Base-by-base conservation (phyloP, 2,797 vertebrate genomes). In the Falco biarmicus region DNA sequence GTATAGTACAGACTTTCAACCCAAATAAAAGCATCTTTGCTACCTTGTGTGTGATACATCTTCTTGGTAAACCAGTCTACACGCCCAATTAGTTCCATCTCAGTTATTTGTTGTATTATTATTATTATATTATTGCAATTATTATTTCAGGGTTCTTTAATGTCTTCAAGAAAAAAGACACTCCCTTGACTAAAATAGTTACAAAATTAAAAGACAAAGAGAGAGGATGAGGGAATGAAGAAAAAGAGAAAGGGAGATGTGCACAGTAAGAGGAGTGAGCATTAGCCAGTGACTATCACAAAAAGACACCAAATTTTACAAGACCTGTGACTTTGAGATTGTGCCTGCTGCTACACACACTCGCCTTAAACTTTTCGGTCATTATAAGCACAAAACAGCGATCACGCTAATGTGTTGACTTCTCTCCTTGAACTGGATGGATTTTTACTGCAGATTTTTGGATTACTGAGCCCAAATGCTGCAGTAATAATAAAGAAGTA, bases 361-460 rank as follows among this genome's bases (percentile, higher is more conserved):
- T 64, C 56, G 34, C 63, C 53, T 47, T 8, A 19, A 15, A 37
- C 41, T 5, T 6, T 59, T 45, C 77, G 15, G 5, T 20, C 66
- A 24, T 31, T 43, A 11, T 16, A 65, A 71, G 61, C 66, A 57
- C 31, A n/a, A 54, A 77, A 7, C 64, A 31, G 79, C 7, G 34
- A 64, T 28, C 11, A 32, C 13, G 59, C 41, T 53, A 10, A 54
- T 11, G 28, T 84, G 85, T 54, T 89, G 80, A 24, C 83, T 92
- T 61, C 94, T 90, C 59, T 56, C 80, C 87, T 65, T 37, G 26
- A 60, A 80, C 68, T 79, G 85, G 83, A 51, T 31, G 50, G 57
- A 82, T 80, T 96, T 94, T 94, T 78, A 89, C 78, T 90, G 84
- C 85, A 91, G 87, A 39, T 89, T 86, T 93, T 92, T 77, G 80